phyloP scores from a whole-genome alignment of 2,797 vertebrate genomes.

The Sebastes iracundus region DNA sequence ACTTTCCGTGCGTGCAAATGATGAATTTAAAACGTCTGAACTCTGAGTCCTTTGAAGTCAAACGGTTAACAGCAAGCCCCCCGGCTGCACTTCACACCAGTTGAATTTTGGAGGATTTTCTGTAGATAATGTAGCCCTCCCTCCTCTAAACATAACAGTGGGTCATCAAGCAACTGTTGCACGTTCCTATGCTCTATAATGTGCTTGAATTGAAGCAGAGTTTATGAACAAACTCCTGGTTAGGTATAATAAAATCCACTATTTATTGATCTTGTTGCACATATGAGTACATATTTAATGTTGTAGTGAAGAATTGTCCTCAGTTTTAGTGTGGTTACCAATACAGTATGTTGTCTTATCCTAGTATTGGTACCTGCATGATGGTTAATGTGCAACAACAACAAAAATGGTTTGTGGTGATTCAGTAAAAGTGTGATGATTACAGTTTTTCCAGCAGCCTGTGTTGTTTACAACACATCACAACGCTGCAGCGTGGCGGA shows the following conservation, averaged over 20 bases:
- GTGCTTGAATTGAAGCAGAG: neutral
- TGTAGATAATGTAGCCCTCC: slow-evolving; percentile 1
- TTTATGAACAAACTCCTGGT: neutral
- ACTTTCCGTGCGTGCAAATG: slow-evolving; percentile 57
- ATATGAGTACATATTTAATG: neutral
- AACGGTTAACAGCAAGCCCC: slow-evolving; percentile 38
- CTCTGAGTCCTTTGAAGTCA: slow-evolving; percentile 60
- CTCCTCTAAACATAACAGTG: neutral
- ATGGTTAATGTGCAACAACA: neutral
- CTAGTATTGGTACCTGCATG: neutral
- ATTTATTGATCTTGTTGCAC: neutral
- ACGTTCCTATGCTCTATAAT: neutral
- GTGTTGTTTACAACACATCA: neutral
- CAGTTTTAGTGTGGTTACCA: neutral
- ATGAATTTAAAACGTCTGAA: slow-evolving; percentile 60
- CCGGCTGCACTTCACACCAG: slow-evolving; percentile 35
- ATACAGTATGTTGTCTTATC: neutral
- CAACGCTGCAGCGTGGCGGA: neutral
- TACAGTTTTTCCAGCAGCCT: neutral
- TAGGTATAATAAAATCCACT: neutral
- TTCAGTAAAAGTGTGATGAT: neutral
- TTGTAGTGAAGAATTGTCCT: neutral
- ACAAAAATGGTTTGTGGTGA: neutral
- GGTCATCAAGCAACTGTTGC: neutral
- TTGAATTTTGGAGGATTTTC: slow-evolving; percentile 1